Evolutionary conservation across 2,888 invertebrate genomes (phyloP), one percentile per base, ranked within the genome.

Genomic region (Metallyticus violacea): DNA sequence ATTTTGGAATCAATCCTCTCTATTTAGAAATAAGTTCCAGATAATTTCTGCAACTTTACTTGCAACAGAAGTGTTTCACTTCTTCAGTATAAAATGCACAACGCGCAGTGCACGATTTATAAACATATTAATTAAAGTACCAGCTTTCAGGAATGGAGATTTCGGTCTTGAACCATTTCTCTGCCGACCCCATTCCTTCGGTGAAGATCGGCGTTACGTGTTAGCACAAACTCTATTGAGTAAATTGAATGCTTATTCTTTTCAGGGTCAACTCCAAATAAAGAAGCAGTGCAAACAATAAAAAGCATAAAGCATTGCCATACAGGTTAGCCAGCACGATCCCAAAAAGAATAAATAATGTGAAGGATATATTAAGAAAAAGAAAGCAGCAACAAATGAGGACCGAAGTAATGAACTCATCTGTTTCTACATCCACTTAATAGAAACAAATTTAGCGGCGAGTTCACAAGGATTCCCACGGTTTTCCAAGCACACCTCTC

Each of bases 381-480:
- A 30, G 30, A 81, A 81, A 7, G 7, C 30, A 25, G 7, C 7
- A 25, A 81, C 29, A 25, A 26, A 81, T 29, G 5, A 29, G 25
- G 30, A 15, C 40, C 29, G n/a, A 80, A 80, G 29, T 80, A 81
- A 81, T 30, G 30, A 81, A 81, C 26, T 40, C 40, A 40, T 81
- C 40, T 81, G 40, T 62, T 40, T 25, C 81, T 25, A 30, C 28
- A 29, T 26, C 26, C 30, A 81, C 15, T 62, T 15, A 62, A 62
- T 62, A 62, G 26, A 81, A n/a, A 81, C 9, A 26, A 81, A 81
- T 30, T 81, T 30, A 26, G 30, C 30, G 30, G 30, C 25, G 40
- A 81, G 25, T 81, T 30, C 81, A 30, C 6, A n/a, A 30, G 26
- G 81, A 80, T 81, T 81, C 81, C 81, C 81, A 81, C 81, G 81